Conservation (phyloP, 2,888 invertebrate species). For the Acleris literana region DNA sequence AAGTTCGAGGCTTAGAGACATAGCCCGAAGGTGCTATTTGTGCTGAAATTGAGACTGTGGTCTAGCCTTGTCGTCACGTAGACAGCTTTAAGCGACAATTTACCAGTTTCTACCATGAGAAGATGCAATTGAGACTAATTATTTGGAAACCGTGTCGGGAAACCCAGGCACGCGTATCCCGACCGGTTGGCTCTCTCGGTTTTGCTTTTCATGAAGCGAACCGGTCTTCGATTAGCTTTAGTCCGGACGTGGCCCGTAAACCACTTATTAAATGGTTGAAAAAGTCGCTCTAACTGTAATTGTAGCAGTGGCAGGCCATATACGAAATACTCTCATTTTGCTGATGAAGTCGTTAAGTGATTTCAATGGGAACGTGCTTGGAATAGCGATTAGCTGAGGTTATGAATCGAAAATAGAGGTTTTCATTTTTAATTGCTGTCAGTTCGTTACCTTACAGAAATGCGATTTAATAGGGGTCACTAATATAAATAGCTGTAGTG, state of each 20-base stretch:
- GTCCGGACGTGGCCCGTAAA: constrained; percentile 24
- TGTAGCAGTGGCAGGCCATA: background rate
- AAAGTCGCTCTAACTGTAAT: constrained; percentile 1
- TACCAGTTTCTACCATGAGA: constrained; percentile 21
- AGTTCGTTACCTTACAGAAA: no score
- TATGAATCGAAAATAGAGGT: no score
- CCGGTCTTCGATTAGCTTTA: constrained; percentile 23
- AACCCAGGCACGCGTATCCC: constrained; percentile 32
- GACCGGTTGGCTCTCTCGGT: constrained; percentile 43
- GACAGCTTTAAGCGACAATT: constrained; percentile 12
- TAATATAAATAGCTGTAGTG: no score
- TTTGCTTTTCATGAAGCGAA: constrained; percentile 42
- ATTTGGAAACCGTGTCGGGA: constrained; percentile 41
- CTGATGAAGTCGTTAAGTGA: constrained; percentile 22
- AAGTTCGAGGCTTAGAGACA: no score
- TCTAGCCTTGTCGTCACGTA: background rate
- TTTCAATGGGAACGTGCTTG: constrained; percentile 11
- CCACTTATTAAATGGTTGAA: constrained; percentile 27
- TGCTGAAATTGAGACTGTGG: constrained; percentile 10
- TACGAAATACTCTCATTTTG: constrained; percentile 15
- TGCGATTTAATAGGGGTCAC: no score
- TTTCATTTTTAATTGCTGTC: no score
- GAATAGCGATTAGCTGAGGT: constrained; percentile 1
- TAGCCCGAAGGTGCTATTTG: background rate
- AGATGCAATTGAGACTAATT: constrained; percentile 39